Percentiles rank a stretch among this genome's conserved stretches.
These are phyloP conservation scores for Stichodactyla mertensii DNA, from an alignment of 64 coral and sea anemone species.

Conservation along the genomic window DNA sequence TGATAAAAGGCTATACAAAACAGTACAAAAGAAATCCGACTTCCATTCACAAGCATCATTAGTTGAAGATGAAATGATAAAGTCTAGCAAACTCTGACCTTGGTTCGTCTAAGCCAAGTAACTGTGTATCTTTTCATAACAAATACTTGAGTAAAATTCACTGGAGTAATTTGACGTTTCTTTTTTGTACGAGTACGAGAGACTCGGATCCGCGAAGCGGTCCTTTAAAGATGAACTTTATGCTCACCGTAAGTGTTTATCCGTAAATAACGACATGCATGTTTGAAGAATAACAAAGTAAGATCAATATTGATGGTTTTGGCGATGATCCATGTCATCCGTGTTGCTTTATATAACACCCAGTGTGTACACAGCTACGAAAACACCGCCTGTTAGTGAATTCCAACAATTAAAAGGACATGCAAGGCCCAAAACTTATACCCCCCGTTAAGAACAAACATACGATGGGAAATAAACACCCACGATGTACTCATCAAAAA, in stretches of 20 bases:
- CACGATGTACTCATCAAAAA: background rate
- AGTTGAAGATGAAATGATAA: background rate
- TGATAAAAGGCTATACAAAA: background rate
- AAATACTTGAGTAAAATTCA: background rate
- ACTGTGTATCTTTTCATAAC: background rate
- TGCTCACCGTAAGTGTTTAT: background rate
- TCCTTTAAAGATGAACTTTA: background rate
- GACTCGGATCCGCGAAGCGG: background rate
- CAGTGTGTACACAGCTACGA: background rate
- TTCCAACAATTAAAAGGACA: background rate
- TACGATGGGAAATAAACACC: background rate
- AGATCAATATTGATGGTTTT: background rate
- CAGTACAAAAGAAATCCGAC: background rate
- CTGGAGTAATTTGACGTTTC: background rate
- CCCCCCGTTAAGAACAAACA: background rate
- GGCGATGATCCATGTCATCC: constrained; percentile 9
- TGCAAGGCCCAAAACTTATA: background rate
- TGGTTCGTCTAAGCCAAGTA: background rate
- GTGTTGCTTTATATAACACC: background rate
- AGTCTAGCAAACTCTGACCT: background rate
- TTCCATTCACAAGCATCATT: background rate
- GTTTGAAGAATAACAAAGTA: background rate
- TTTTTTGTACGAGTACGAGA: background rate
- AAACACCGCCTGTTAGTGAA: background rate
- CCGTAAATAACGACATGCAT: background rate